phyloP scores from a whole-genome alignment of 2,888 invertebrate genomes.

The Apoda limacodes region DNA sequence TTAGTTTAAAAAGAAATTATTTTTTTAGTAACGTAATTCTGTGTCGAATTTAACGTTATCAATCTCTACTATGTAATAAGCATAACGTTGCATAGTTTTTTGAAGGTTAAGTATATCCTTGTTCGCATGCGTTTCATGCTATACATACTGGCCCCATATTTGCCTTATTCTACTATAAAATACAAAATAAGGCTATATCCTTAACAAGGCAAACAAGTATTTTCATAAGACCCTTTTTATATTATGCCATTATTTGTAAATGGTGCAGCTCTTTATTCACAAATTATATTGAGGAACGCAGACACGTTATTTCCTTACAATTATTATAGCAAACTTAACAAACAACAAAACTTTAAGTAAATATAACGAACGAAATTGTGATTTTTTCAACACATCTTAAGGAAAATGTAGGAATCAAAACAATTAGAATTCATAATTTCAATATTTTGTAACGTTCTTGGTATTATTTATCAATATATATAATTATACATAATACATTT shows the following conservation, averaged over 20 bases:
- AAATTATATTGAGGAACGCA: slow-evolving; percentile 5
- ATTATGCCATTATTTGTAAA: slow-evolving; percentile 5
- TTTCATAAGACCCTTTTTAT: slow-evolving; percentile 7
- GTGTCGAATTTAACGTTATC: too few species aligned
- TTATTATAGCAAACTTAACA: slow-evolving; percentile 37
- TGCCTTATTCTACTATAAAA: slow-evolving; percentile 37
- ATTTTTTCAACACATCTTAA: slow-evolving; percentile 26
- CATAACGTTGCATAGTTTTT: too few species aligned
- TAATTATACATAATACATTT: slow-evolving; percentile 36
- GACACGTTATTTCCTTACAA: too few species aligned
- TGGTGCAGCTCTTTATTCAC: slow-evolving; percentile 12
- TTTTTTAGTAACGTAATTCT: too few species aligned
- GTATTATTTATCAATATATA: slow-evolving; percentile 34
- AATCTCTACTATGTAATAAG: too few species aligned
- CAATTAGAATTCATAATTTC: slow-evolving; percentile 22
- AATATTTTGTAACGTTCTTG: slow-evolving; percentile 40
- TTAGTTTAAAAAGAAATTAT: too few species aligned
- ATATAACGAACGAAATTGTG: slow-evolving; percentile 40
- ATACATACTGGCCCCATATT: slow-evolving; percentile 57
- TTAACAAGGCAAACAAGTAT: slow-evolving; percentile 38
- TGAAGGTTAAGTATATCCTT: too few species aligned
- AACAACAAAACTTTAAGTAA: slow-evolving; percentile 46
- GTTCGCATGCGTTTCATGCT: too few species aligned
- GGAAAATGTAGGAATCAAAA: slow-evolving; percentile 26
- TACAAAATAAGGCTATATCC: slow-evolving; percentile 46